Base-by-base conservation (phyloP, 2,888 invertebrate genomes). In the Pelosia muscerda region DNA sequence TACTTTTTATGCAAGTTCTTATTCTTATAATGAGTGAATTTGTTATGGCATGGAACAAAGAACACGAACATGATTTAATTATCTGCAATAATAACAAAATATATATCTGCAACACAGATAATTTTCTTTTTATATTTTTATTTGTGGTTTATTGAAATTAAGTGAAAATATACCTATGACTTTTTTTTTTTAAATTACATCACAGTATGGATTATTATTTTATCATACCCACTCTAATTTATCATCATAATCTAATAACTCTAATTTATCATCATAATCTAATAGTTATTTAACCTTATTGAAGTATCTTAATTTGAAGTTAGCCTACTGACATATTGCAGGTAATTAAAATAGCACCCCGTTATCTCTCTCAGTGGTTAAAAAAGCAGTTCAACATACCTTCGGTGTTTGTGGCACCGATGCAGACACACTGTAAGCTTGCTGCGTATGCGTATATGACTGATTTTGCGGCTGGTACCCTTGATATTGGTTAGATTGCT, bases 331-430 rank as follows among this genome's bases (percentile, higher is more conserved):
- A 55, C 23, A 26, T 57, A 57, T 28, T 28, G 28, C 57, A 57
- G 19, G 2, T 57, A 15, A 57, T 28, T 57, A 57, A 28, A 38
- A 13, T n/a, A 2, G 1, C 58, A 13, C 19, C 19, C 34, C 4
- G n/a, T 15, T 58, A 58, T 63, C 56, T 26, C 62, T 13, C 63
- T 54, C 23, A 31, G 23, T 25, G 49, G 59, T 55, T 54, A 57
- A 56, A 61, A 66, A 78, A 82, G 74, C 68, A 71, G 70, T 70
- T 79, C 58, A 84, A 90, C 90, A 78, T 93, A 93, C 94, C 93
- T 93, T 85, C 64, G 84, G 86, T 73, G 75, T 81, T 64, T 72
- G 81, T 76, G 84, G 83, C 73, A 84, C 84, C 68, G 87, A 80
- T 78, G 91, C 84, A 61, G 88, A 85, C 61, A 84, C 83, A 86